phyloP scores from a whole-genome alignment of 2,113 vertebrate genomes.

The Lagopus muta region DNA sequence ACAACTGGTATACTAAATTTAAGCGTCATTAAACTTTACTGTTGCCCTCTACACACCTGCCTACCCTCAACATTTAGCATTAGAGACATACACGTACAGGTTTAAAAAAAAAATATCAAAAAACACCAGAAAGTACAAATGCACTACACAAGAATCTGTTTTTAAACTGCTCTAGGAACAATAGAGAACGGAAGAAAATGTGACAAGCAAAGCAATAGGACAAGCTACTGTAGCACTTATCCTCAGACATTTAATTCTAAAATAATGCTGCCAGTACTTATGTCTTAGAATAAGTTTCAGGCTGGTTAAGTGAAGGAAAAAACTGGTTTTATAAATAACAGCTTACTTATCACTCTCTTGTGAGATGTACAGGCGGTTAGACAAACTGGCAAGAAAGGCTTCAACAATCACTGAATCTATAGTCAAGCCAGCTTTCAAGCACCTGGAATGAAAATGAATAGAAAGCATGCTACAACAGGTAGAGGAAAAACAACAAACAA shows the following conservation, averaged over 20 bases:
- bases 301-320: not conserved
- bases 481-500: too few species aligned
- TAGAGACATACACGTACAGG: not conserved
- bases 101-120: not conserved
- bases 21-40: not conserved
- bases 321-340: not conserved
- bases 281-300: not conserved
- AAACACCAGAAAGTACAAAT: not conserved
- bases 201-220: not conserved
- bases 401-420: slow-evolving; percentile 93
- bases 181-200: not conserved
- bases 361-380: slow-evolving; percentile 97
- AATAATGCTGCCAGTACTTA: not conserved
- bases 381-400: slow-evolving; percentile 95
- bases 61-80: not conserved
- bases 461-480: not conserved
- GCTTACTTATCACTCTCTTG: slow-evolving; percentile 96
- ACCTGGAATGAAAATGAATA: slow-evolving; percentile 74
- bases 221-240: not conserved
- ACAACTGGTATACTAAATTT: not conserved
- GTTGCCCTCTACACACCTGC: not conserved
- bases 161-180: not conserved
- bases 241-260: not conserved
- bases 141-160: not conserved
- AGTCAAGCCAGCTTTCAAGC: slow-evolving; percentile 91